A percentile compares a stretch with the other conserved stretches of the same genome.
phyloP scores from a whole-genome alignment of 2,113 vertebrate species.

The Ptilonorhynchus violaceus region DNA sequence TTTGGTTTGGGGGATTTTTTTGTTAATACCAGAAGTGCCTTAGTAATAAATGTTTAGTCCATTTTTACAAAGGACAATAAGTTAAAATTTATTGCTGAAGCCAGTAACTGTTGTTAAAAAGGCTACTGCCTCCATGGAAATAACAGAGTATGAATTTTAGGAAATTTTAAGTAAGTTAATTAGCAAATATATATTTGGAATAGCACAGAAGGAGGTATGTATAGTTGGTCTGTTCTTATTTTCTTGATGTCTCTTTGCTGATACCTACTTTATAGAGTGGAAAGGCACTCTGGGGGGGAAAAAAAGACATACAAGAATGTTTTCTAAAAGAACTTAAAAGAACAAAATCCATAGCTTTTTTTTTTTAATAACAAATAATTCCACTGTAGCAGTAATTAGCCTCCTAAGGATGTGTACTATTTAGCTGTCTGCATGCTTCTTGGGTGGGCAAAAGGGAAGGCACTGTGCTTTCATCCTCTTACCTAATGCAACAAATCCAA shows the following conservation, averaged over 20 bases:
- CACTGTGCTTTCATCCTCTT: slow-evolving; percentile 24
- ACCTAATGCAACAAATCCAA: slow-evolving; percentile 10
- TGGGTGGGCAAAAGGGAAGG: slow-evolving; percentile 1
- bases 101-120: background rate
- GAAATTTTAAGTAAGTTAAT: background rate
- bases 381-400: background rate
- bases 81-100: background rate
- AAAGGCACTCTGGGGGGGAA: background rate
- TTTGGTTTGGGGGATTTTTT: background rate
- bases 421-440: background rate
- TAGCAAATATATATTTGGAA: background rate
- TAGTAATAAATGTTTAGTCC: background rate
- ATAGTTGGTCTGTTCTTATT: background rate
- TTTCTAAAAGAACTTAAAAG: background rate
- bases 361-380: background rate
- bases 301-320: background rate
- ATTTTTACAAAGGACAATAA: background rate
- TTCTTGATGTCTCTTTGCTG: background rate
- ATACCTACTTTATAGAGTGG: background rate
- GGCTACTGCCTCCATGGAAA: background rate
- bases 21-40: background rate
- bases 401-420: background rate
- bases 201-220: background rate
- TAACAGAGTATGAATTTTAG: background rate
- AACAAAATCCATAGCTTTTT: background rate